Evolutionary conservation across 37 sponge, comb jelly and placozoan genomes (phyloP), one percentile per base, ranked within the genome.

Genomic region (Hexactinellida sp.): DNA sequence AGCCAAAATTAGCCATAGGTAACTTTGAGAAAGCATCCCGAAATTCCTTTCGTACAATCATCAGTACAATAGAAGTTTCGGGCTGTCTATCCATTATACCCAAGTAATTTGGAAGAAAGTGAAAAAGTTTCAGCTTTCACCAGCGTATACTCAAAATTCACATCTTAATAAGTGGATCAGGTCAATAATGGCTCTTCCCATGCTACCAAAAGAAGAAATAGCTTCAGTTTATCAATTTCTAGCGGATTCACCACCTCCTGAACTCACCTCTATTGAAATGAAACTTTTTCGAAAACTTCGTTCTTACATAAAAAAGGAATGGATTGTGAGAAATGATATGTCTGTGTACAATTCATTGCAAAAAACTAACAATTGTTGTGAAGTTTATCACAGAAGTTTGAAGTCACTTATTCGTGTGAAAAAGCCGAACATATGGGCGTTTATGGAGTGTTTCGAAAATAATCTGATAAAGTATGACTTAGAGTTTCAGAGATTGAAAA

Each of bases 201-300:
- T 63, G 76, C 76, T 63, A 63, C 32, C 76, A 10, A 63, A 63
- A 63, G 76, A 63, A 63, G 76, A 63, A 63, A 63, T 63, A 25
- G 76, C 76, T 25, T 21, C 76, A 63, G 76, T 63, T 25, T 63
- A 63, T 63, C 76, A n/a, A 63, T 63, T 63, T 7, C 30, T 63
- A 63, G 3, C 76, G 30, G 76, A 63, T 63, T 3, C 30, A 25
- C 30, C 25, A 63, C 30, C 28, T 63, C 5, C 30, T 10, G 30
- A 63, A 25, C n/a, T n/a, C 30, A 63, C 21, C 21, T n/a, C 76
- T 25, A 63, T 25, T n/a, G 76, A n/a, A 63, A 63, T n/a, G 13
- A 7, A 63, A n/a, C 76, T 32, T n/a, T n/a, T 63, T n/a, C 30
- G 28, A 63, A 63, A 63, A 63, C 76, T 63, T 63, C 21, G 76